These are phyloP conservation scores for Halesus radiatus DNA, from an alignment of 1,140 invertebrate genomes.

Conservation along the genomic window DNA sequence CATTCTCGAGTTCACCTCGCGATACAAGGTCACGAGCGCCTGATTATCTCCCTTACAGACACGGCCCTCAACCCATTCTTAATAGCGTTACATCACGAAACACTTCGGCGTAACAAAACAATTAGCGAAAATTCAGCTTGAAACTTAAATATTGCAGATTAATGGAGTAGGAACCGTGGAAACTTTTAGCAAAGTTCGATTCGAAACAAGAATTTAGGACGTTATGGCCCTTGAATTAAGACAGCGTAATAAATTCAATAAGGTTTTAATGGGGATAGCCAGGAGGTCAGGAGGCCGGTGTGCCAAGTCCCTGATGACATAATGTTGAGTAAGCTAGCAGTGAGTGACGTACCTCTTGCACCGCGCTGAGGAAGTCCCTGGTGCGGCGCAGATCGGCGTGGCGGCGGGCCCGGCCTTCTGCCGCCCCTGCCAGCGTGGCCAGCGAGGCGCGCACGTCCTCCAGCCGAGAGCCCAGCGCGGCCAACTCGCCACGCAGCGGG, in stretches of 20 bases:
- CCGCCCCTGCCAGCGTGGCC: slow-evolving; percentile 80
- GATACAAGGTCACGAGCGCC: slow-evolving; percentile 51
- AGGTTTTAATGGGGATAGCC: background rate
- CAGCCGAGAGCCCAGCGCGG: slow-evolving; percentile 81
- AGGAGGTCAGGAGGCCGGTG: too few relatives aligned
- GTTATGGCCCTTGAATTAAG: background rate
- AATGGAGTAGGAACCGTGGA: background rate
- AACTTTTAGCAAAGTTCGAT: background rate
- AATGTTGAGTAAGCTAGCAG: too few relatives aligned
- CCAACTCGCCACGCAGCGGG: slow-evolving; percentile 81
- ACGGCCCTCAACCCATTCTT: slow-evolving; percentile 18
- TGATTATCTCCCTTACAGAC: slow-evolving; percentile 47
- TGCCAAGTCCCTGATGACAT: slow-evolving; percentile 19
- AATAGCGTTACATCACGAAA: slow-evolving; percentile 52
- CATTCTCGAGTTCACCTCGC: slow-evolving; percentile 47
- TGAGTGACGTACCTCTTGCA: slow-evolving; percentile 78
- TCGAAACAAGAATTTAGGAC: background rate
- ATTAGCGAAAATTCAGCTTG: slow-evolving; percentile 46
- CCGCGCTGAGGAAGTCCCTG: slow-evolving; percentile 74
- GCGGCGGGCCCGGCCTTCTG: slow-evolving; percentile 75
- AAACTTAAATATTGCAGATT: slow-evolving; percentile 7
- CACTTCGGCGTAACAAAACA: slow-evolving; percentile 56
- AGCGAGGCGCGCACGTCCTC: slow-evolving; percentile 82
- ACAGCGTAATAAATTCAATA: too few relatives aligned
- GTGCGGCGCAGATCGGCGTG: slow-evolving; percentile 72